Evolutionary conservation across 2,113 vertebrate genomes (phyloP).

Genomic region (Protomyctophum bolini): DNA sequence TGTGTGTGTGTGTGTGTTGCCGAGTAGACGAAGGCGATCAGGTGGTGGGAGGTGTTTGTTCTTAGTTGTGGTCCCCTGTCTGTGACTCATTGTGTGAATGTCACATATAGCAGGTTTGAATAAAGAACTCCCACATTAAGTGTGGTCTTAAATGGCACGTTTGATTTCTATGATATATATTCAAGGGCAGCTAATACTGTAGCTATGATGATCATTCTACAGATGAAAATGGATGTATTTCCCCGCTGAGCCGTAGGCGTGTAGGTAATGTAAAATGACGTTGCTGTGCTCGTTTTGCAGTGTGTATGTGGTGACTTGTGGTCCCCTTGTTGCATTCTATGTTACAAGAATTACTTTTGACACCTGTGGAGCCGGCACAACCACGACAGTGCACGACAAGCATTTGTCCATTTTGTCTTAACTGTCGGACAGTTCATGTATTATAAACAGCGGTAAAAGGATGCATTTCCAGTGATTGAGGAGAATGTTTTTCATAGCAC

Average conservation of each 20-base stretch:
- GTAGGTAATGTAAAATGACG: constrained; percentile 62
- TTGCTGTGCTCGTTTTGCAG: constrained; percentile 43
- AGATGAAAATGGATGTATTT: constrained; percentile 47
- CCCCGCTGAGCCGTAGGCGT: constrained; percentile 25
- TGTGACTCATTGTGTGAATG: constrained; percentile 66
- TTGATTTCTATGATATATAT: constrained; percentile 24
- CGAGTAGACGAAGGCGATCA: constrained; percentile 46
- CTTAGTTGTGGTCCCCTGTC: constrained; percentile 56
- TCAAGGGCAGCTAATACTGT: constrained; percentile 8
- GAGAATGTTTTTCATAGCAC: too few species aligned
- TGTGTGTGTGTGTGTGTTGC: constrained; percentile 22
- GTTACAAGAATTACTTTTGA: constrained; percentile 36
- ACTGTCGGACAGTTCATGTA: not conserved
- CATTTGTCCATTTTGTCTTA: not conserved
- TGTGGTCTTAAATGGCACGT: constrained; percentile 23
- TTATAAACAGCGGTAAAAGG: too few species aligned
- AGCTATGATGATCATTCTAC: not conserved
- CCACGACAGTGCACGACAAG: not conserved
- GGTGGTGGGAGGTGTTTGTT: constrained; percentile 69
- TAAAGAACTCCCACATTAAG: constrained; percentile 19
- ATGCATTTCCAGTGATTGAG: too few species aligned
- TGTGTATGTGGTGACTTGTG: constrained; percentile 31
- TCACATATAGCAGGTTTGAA: constrained; percentile 59
- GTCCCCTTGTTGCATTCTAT: constrained; percentile 48
- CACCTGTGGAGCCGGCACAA: constrained; percentile 3